A percentile compares a stretch with the other conserved stretches of the same genome.
Conservation (phyloP, 2,797 vertebrate species). For the Myioborus miniatus region DNA sequence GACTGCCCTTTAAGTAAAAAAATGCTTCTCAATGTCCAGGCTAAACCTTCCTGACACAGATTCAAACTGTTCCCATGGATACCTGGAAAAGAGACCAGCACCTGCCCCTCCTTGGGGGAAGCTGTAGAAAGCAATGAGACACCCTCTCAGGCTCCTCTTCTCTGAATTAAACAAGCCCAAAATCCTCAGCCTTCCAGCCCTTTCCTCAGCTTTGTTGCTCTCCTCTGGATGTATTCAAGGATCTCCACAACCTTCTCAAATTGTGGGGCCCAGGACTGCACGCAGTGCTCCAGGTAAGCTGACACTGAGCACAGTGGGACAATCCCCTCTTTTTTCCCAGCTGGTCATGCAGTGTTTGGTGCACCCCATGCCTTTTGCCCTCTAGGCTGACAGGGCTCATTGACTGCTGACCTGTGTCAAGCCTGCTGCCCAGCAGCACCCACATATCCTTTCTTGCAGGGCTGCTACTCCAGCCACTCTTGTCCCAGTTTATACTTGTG, state of each 20-base stretch:
- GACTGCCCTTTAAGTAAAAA: not conserved
- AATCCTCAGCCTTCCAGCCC: not conserved
- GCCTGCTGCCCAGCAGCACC: not conserved
- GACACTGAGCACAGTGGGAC: rapidly evolving
- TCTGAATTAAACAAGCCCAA: not conserved
- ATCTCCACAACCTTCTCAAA: not conserved
- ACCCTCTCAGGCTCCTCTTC: not conserved
- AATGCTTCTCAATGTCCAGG: not conserved
- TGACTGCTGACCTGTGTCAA: not conserved
- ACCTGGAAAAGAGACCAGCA: not conserved
- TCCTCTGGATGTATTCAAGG: not conserved
- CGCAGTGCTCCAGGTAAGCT: not conserved
- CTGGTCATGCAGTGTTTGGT: not conserved
- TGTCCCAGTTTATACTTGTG: not conserved
- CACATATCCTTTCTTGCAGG: not conserved
- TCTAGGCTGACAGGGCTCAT: not conserved
- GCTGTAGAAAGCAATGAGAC: not conserved
- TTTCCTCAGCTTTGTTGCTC: rapidly evolving
- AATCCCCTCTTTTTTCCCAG: not conserved
- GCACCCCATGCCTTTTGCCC: rapidly evolving
- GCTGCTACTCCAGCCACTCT: not conserved
- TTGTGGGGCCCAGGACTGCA: not conserved
- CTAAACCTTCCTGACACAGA: not conserved
- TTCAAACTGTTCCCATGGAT: rapidly evolving
- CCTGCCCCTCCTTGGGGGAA: not conserved